These are phyloP conservation scores for Gnathonemus longibarbis DNA, from an alignment of 2,113 vertebrate genomes.

Conservation along the genomic window DNA sequence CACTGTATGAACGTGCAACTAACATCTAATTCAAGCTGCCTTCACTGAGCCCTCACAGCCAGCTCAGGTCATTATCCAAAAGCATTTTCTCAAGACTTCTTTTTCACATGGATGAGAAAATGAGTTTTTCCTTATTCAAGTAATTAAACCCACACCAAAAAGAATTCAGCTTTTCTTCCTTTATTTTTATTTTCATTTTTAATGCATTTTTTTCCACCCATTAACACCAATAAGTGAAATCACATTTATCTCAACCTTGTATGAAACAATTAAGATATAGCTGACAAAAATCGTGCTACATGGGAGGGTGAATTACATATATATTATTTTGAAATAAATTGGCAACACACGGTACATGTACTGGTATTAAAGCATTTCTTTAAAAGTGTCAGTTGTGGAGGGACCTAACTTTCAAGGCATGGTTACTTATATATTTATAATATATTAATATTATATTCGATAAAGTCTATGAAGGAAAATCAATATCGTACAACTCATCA, in stretches of 20 bases:
- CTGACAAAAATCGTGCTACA: background rate
- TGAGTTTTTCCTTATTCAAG: background rate
- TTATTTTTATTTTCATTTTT: background rate
- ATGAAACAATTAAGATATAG: background rate
- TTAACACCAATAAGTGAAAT: background rate
- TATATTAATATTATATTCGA: background rate
- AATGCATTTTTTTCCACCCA: background rate
- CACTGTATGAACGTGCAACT: background rate
- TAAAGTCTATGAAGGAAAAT: background rate
- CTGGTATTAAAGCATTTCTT: background rate
- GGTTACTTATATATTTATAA: background rate
- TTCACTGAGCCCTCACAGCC: background rate
- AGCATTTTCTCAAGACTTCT: background rate
- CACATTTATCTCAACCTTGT: background rate
- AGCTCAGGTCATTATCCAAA: background rate
- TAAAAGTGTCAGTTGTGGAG: background rate
- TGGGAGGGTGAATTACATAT: background rate
- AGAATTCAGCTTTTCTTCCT: background rate
- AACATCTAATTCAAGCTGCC: background rate
- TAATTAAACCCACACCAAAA: background rate
- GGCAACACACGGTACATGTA: background rate
- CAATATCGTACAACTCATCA: background rate
- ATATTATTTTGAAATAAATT: background rate
- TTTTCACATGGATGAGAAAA: background rate
- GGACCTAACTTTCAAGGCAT: background rate